These are phyloP conservation scores for Eolophus roseicapilla DNA, from an alignment of 2,113 vertebrate species.

Conservation along the genomic window DNA sequence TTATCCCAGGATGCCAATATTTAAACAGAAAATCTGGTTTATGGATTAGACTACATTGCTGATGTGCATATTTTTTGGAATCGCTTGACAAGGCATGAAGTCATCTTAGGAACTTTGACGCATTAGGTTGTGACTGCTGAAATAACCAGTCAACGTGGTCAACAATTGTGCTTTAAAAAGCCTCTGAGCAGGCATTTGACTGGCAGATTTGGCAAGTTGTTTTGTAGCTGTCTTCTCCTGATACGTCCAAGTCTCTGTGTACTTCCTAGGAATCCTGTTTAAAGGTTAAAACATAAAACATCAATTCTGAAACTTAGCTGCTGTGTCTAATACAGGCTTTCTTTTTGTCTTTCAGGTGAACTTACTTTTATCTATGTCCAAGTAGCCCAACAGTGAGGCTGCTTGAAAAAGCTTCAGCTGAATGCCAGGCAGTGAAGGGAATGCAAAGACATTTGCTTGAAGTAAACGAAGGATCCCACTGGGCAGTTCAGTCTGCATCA, in stretches of 20 bases:
- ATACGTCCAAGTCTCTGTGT: background rate
- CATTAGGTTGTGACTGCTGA: background rate
- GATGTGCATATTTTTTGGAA: background rate
- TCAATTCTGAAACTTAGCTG: background rate
- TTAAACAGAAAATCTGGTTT: background rate
- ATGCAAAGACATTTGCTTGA: background rate
- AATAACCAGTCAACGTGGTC: background rate
- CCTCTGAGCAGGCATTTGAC: background rate
- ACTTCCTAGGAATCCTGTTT: background rate
- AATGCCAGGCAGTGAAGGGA: background rate
- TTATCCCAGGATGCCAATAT: background rate
- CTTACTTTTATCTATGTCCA: constrained; percentile 86
- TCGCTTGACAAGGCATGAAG: background rate
- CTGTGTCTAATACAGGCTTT: background rate
- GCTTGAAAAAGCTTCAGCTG: background rate
- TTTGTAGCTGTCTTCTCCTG: background rate
- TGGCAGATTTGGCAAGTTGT: background rate
- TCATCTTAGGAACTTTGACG: background rate
- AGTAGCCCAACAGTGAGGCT: constrained; percentile 67
- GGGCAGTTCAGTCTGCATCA: background rate
- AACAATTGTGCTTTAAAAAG: background rate
- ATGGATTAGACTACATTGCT: background rate
- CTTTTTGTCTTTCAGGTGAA: constrained; percentile 84
- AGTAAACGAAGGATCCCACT: background rate
- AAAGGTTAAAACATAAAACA: background rate